A percentile compares a stretch with the other conserved stretches of the same genome.
Evolutionary conservation across 2,888 invertebrate species (phyloP).

Genomic region (Microplitis manilae): DNA sequence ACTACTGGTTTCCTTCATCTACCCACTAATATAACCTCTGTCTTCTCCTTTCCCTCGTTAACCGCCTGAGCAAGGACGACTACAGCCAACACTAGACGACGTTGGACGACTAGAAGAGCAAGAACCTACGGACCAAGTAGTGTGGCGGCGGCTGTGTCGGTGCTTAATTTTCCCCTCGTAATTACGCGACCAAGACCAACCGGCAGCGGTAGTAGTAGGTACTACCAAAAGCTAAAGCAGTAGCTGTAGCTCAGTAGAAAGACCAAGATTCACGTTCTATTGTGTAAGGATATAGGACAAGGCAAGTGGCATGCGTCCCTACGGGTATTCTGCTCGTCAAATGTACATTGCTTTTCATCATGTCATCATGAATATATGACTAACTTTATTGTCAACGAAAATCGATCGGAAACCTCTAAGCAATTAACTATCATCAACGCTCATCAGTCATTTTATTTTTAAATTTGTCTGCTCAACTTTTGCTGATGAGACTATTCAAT

Average conservation of each 20-base stretch:
- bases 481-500: no score
- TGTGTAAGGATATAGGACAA: constrained; percentile 54
- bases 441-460: constrained; percentile 48
- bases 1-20: constrained; percentile 42
- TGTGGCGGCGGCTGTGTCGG: constrained; percentile 67
- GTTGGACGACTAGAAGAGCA: constrained; percentile 21
- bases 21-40: constrained; percentile 51
- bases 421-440: constrained; percentile 46
- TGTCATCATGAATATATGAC: neutral
- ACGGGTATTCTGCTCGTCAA: constrained; percentile 27
- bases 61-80: constrained; percentile 41
- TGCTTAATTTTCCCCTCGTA: constrained; percentile 73
- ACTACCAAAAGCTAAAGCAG: neutral
- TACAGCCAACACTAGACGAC: constrained; percentile 12
- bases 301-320: constrained; percentile 52
- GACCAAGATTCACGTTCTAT: constrained; percentile 48
- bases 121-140: constrained; percentile 61
- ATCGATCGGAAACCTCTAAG: constrained; percentile 36
- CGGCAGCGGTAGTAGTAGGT: neutral
- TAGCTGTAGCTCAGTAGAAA: constrained; percentile 26
- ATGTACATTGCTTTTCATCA: constrained; percentile 22
- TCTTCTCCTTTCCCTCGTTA: constrained; percentile 53
- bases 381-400: neutral
- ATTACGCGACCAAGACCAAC: constrained; percentile 66
- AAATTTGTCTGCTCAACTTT: no score